Percentiles rank a stretch among this genome's conserved stretches.
phyloP scores from a whole-genome alignment of 2,888 invertebrate species.

The Papilio demoleus region DNA sequence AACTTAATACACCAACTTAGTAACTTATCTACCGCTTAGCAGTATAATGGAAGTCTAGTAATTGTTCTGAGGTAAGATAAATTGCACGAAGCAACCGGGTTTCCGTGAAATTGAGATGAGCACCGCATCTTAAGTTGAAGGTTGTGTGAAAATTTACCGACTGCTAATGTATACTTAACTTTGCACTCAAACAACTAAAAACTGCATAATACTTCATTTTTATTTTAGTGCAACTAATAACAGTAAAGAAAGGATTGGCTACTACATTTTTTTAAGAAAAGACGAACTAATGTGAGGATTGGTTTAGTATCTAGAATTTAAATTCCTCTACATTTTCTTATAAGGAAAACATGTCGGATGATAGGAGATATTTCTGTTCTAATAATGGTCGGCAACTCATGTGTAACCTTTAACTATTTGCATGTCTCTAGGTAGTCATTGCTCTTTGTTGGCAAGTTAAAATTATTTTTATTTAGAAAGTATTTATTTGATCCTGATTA shows the following conservation, averaged over 20 bases:
- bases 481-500: too few relatives aligned
- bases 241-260: background rate
- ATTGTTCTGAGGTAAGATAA: conserved; percentile 13
- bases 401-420: too few relatives aligned
- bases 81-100: background rate
- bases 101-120: conserved; percentile 12
- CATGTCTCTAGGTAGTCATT: too few relatives aligned
- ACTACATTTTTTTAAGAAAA: too few relatives aligned
- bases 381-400: too few relatives aligned
- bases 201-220: conserved; percentile 1
- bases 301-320: too few relatives aligned
- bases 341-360: too few relatives aligned
- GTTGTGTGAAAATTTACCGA: conserved; percentile 16
- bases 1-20: background rate
- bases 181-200: background rate
- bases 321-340: too few relatives aligned
- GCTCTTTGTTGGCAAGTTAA: too few relatives aligned
- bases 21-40: conserved; percentile 10
- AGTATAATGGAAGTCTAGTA: conserved; percentile 19
- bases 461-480: too few relatives aligned
- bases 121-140: conserved; percentile 2
- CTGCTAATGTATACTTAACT: conserved; percentile 9
- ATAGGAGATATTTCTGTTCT: too few relatives aligned
- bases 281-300: too few relatives aligned
- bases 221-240: background rate